phyloP scores from a whole-genome alignment of 1,140 invertebrate species.

The Hyles vespertilio region DNA sequence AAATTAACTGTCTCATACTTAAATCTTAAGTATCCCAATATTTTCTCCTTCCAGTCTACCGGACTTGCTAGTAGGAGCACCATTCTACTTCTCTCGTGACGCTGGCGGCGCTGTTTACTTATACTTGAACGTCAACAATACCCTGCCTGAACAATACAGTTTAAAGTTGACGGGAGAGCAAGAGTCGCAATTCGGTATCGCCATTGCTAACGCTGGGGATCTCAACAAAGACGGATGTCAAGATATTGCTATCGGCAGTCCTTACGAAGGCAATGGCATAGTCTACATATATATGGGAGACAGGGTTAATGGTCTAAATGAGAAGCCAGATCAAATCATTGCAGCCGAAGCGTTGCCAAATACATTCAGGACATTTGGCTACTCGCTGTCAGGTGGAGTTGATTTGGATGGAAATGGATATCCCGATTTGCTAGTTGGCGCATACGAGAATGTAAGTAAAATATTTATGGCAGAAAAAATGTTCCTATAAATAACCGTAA shows the following conservation, averaged over 20 bases:
- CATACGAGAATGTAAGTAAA: constrained; percentile 84
- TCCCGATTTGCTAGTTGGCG: constrained; percentile 92
- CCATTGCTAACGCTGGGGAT: constrained; percentile 91
- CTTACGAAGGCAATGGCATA: constrained; percentile 89
- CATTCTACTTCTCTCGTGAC: constrained; percentile 90
- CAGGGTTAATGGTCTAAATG: constrained; percentile 81
- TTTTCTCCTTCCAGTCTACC: constrained; percentile 77
- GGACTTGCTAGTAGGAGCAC: constrained; percentile 93
- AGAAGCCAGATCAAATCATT: constrained; percentile 83
- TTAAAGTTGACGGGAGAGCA: constrained; percentile 81
- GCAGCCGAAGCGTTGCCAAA: constrained; percentile 59
- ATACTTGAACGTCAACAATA: constrained; percentile 82
- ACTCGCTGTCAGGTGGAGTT: constrained; percentile 90
- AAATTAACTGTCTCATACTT: no score
- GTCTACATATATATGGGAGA: constrained; percentile 93
- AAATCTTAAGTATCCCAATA: background rate
- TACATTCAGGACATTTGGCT: constrained; percentile 87
- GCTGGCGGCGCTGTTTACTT: constrained; percentile 94
- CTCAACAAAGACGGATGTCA: constrained; percentile 93
- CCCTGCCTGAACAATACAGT: constrained; percentile 72
- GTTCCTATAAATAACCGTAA: no score
- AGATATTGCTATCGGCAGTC: constrained; percentile 94
- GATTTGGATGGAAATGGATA: constrained; percentile 95
- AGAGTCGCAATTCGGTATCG: constrained; percentile 91
- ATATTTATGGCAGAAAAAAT: no score